Evolutionary conservation across 2,797 vertebrate species (phyloP), one percentile per base, ranked within the genome.

Genomic region (Girardinus metallicus): DNA sequence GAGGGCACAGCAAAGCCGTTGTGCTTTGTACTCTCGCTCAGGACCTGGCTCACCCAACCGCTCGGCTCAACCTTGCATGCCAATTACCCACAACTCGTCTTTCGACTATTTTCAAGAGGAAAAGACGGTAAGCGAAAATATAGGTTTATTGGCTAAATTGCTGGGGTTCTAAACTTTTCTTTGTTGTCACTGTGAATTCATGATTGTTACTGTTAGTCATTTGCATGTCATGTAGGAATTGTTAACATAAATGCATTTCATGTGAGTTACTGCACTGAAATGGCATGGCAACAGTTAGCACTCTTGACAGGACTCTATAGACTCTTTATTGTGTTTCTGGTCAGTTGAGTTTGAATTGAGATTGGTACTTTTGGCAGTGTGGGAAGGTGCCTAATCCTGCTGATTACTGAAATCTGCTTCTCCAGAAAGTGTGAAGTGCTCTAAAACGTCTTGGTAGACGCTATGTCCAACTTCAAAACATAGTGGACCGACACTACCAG

Each of bases 1-100:
- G 86, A 43, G 85, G 86, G 86, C 89, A 93, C 89, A 91, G 92
- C 78, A 39, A 88, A 87, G 89, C 92, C 86, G 80, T 92, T 93
- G 87, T 91, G 87, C 88, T 91, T 75, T 83, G 83, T 81, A 79
- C 75, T 79, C 46, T 43, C 76, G 90, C 89, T 87, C 64, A 44
- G 84, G 84, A 82, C 86, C 87, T 89, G 92, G 90, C 89, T 89
- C 88, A 53, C 76, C 82, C 74, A 71, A 60, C 80, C 18, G 79
- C 84, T 82, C 88, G n/a, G 84, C 87, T 44, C 83, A 73, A 78
- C 80, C 85, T 44, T 91, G 92, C 92, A 93, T 94, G 91, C 91
- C 90, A 93, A 94, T 94, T 91, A 91, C 76, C 73, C 47, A 4
- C 57, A 77, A 73, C 39, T 13, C 51, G 64, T 26, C 78, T 83